phyloP scores from a whole-genome alignment of 1,140 invertebrate species.

The Drosophila kanapiae region DNA sequence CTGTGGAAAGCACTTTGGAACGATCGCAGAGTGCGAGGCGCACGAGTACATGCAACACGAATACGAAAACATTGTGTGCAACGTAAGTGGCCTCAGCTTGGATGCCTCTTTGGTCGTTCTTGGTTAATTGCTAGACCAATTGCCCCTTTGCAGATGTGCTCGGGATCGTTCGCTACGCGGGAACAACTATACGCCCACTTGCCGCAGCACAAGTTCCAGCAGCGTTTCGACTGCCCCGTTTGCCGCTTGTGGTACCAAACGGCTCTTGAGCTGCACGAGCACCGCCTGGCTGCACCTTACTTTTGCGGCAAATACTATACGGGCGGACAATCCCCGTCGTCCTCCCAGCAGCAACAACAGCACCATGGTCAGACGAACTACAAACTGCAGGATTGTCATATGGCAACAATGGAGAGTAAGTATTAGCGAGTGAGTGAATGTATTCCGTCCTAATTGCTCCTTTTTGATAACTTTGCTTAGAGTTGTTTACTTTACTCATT shows the following conservation, averaged over 20 bases:
- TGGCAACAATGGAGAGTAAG: conserved; percentile 78
- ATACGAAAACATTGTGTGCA: conserved; percentile 80
- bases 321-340: conserved; percentile 37
- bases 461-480: too few species aligned
- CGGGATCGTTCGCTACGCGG: conserved; percentile 62
- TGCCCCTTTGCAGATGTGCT: conserved; percentile 66
- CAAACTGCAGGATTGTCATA: conserved; percentile 75
- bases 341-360: conserved; percentile 48
- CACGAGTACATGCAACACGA: conserved; percentile 83
- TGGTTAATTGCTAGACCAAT: background rate
- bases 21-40: conserved; percentile 73
- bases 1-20: conserved; percentile 77
- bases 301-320: conserved; percentile 80
- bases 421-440: background rate
- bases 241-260: conserved; percentile 82
- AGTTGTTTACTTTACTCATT: too few species aligned
- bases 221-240: conserved; percentile 76
- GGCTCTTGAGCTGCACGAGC: conserved; percentile 70
- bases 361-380: conserved; percentile 61
- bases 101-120: background rate
- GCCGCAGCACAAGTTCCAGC: conserved; percentile 76
- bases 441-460: too few species aligned
- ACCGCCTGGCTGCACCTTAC: conserved; percentile 73
- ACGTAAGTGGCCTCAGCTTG: conserved; percentile 53
- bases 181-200: conserved; percentile 74